A percentile compares a stretch with the other conserved stretches of the same genome.
phyloP scores from a whole-genome alignment of 2,888 invertebrate genomes.

The Phyto melanocephala region DNA sequence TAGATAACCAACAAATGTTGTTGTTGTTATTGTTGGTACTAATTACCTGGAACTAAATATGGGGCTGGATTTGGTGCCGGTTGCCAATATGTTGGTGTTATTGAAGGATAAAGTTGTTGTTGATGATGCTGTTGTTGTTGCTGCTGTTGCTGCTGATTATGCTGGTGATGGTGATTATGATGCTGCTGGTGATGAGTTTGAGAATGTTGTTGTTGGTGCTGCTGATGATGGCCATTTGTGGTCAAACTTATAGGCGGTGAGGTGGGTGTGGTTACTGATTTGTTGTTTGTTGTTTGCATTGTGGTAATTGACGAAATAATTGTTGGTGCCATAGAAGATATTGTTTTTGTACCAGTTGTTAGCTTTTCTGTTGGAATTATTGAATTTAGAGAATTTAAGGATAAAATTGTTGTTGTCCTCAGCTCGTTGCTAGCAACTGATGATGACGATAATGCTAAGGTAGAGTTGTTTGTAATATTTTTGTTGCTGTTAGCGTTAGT shows the following conservation, averaged over 20 bases:
- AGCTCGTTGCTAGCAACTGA: background rate
- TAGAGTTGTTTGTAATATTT: constrained; percentile 45
- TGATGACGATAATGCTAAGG: constrained; percentile 7
- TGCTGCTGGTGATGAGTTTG: constrained; percentile 50
- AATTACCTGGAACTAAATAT: constrained; percentile 90
- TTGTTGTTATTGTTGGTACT: constrained; percentile 65
- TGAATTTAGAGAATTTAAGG: constrained; percentile 63
- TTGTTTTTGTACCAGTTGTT: constrained; percentile 59
- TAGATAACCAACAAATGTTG: constrained; percentile 7
- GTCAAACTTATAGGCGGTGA: constrained; percentile 65
- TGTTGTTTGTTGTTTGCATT: constrained; percentile 62
- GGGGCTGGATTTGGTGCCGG: constrained; percentile 89
- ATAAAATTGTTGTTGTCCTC: constrained; percentile 44
- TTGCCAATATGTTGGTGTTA: constrained; percentile 91
- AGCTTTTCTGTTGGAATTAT: constrained; percentile 46
- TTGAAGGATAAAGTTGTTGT: constrained; percentile 84
- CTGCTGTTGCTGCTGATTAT: constrained; percentile 34
- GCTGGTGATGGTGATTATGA: constrained; percentile 50
- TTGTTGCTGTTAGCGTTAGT: constrained; percentile 42
- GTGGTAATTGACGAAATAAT: constrained; percentile 59
- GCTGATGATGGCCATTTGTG: constrained; percentile 64
- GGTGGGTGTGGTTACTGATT: constrained; percentile 62
- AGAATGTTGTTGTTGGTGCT: constrained; percentile 42
- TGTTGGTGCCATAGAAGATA: constrained; percentile 35
- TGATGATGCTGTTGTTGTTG: constrained; percentile 66